Evolutionary conservation across 2,888 invertebrate genomes (phyloP).

Genomic region (Diogma glabrata): DNA sequence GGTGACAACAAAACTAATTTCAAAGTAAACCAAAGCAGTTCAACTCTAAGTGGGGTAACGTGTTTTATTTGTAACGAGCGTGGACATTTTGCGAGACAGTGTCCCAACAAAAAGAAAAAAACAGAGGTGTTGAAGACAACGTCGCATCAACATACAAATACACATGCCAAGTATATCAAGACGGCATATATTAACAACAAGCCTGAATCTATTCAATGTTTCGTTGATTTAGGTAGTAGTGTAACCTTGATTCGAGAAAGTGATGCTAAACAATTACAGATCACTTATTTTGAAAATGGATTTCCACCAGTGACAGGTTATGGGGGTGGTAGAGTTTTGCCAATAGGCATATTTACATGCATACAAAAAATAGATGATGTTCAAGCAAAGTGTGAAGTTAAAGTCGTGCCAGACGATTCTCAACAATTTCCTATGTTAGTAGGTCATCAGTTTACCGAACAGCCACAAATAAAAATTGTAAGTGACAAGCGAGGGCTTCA

Average conservation of each 20-base stretch:
- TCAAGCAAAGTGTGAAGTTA: too few species aligned
- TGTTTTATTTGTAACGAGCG: too few species aligned
- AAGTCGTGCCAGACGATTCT: too few species aligned
- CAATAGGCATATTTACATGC: constrained; percentile 1
- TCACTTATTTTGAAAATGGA: not conserved
- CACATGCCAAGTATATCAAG: constrained; percentile 1
- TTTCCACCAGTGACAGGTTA: not conserved
- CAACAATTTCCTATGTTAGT: too few species aligned
- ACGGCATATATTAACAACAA: not conserved
- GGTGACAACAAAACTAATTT: too few species aligned
- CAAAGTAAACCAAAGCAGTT: too few species aligned
- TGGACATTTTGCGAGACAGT: too few species aligned
- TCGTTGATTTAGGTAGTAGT: not conserved
- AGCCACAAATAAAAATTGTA: too few species aligned
- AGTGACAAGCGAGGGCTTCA: too few species aligned
- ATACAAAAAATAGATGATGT: not conserved
- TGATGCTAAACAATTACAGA: not conserved
- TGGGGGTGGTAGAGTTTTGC: not conserved
- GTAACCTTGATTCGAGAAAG: not conserved
- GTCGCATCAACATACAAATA: not conserved
- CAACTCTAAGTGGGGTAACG: too few species aligned
- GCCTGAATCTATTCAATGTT: not conserved
- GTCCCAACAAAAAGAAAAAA: too few species aligned
- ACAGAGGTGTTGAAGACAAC: not conserved
- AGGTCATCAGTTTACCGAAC: too few species aligned